Evolutionary conservation across 1,140 invertebrate genomes (phyloP).

Genomic region (Agrypnia vestita): DNA sequence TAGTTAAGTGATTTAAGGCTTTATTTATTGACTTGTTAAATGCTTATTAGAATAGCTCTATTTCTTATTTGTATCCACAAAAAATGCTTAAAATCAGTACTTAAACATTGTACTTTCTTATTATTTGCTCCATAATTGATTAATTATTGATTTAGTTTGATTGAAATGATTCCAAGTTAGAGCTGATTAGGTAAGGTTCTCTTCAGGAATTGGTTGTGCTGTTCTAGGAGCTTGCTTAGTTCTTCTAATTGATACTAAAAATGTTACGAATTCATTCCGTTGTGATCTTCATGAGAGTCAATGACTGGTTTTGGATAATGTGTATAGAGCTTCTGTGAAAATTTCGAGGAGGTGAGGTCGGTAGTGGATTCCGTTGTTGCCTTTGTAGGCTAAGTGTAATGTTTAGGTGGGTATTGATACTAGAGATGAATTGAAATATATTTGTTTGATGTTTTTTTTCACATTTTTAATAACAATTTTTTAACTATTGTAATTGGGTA

Average conservation of each 20-base stretch:
- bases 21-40: constrained; percentile 8
- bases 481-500: neutral
- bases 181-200: no score
- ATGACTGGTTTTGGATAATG: neutral
- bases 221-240: no score
- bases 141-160: no score
- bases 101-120: constrained; percentile 8
- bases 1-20: neutral
- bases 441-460: neutral
- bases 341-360: neutral
- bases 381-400: constrained; percentile 24
- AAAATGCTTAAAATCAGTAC: constrained; percentile 5
- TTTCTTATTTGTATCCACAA: neutral
- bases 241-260: no score
- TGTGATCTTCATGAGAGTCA: neutral
- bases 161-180: no score
- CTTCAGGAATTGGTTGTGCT: no score
- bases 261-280: neutral
- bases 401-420: neutral
- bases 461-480: neutral
- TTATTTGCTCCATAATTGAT: neutral
- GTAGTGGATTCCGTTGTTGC: constrained; percentile 14
- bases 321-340: neutral
- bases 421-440: neutral
- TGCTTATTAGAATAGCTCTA: neutral